A percentile compares a stretch with the other conserved stretches of the same genome.
Conservation (phyloP, 1,140 invertebrate species). For the Caenorhabditis latens region DNA sequence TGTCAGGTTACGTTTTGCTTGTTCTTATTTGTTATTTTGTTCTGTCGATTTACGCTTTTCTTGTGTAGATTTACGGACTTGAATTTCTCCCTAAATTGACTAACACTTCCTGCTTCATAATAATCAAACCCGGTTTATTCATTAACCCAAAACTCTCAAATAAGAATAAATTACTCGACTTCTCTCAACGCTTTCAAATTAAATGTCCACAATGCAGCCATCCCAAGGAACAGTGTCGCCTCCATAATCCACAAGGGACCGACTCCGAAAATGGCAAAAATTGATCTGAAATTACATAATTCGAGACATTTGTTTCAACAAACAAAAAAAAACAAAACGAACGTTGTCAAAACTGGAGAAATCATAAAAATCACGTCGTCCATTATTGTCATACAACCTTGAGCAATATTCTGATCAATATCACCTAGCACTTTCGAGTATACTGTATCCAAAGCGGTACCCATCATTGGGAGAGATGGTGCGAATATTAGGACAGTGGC, state of each 20-base stretch:
- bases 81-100: too few relatives aligned
- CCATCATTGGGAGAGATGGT: not conserved
- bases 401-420: slow-evolving; percentile 3
- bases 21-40: too few relatives aligned
- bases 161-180: not conserved
- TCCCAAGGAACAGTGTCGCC: not conserved
- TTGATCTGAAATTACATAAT: not conserved
- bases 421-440: not conserved
- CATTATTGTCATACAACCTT: not conserved
- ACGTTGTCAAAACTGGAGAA: not conserved
- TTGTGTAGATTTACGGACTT: too few relatives aligned
- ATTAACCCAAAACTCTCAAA: too few relatives aligned
- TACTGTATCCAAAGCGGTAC: too few relatives aligned
- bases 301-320: not conserved
- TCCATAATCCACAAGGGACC: not conserved
- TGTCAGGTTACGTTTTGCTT: too few relatives aligned
- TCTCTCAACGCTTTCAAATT: not conserved
- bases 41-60: too few relatives aligned
- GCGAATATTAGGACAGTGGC: not conserved
- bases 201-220: not conserved
- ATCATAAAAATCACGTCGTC: not conserved
- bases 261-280: not conserved
- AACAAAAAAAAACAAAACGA: not conserved
- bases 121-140: too few relatives aligned
- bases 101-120: too few relatives aligned